Percentiles rank a stretch among this genome's conserved stretches.
phyloP scores from a whole-genome alignment of 2,797 vertebrate genomes.

The Syncerus caffer region DNA sequence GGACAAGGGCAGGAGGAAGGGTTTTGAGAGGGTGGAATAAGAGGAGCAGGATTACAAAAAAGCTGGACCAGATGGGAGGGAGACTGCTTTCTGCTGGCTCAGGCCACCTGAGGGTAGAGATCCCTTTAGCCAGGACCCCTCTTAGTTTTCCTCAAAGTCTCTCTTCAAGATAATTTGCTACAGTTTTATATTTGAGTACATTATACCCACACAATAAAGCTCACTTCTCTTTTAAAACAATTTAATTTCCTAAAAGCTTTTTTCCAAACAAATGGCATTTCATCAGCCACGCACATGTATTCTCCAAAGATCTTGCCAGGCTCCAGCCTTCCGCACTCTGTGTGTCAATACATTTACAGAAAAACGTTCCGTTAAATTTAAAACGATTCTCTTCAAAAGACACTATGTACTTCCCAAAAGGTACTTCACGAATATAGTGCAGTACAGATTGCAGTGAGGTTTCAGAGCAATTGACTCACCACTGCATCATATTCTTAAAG shows the following conservation, averaged over 20 bases:
- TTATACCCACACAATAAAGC: not conserved
- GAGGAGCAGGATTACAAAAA: not conserved
- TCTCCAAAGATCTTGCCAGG: constrained; percentile 38
- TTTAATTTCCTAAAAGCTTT: constrained; percentile 59
- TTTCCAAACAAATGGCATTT: constrained; percentile 14
- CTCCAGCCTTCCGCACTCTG: constrained; percentile 40
- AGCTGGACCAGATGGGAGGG: not conserved
- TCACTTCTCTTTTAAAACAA: constrained; percentile 10
- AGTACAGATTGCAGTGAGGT: constrained; percentile 62
- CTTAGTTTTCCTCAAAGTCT: constrained; percentile 13
- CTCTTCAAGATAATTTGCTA: not conserved
- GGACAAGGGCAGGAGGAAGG: no score
- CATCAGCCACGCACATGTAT: not conserved
- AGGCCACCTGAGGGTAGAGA: not conserved
- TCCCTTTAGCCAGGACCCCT: not conserved
- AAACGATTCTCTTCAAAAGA: constrained; percentile 66
- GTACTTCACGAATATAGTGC: constrained; percentile 61
- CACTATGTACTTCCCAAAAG: constrained; percentile 59
- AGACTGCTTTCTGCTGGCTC: not conserved
- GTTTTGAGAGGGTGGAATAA: not conserved
- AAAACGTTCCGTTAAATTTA: constrained; percentile 51
- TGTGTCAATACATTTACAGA: constrained; percentile 69
- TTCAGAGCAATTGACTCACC: constrained; percentile 66
- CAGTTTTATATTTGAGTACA: not conserved
- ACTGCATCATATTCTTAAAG: constrained; percentile 39